Evolutionary conservation across 2,797 vertebrate genomes (phyloP), one percentile per base, ranked within the genome.

Genomic region (Erethizon dorsatum): DNA sequence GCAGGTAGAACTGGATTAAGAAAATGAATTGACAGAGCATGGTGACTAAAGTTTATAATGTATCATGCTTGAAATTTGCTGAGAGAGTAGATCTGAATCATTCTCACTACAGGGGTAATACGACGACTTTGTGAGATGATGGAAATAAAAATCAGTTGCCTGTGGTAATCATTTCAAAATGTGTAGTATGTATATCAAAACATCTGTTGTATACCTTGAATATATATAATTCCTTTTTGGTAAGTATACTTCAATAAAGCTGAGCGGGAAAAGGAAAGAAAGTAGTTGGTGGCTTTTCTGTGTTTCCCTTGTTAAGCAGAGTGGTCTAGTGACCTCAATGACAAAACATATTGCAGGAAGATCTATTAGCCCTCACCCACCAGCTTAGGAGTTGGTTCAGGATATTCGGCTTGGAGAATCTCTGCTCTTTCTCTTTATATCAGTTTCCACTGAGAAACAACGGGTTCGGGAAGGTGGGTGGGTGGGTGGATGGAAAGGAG

Each of bases 41-140:
- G 45, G 47, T 63, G n/a, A 88, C n/a, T 52, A 24, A 31, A 57
- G 15, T 93, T 79, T 71, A 50, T 71, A 45, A 50, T 22, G 14
- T 69, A 47, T 83, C 31, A 14, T 83, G 20, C 20, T 86, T 28
- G 28, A 90, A 94, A 79, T 86, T 86, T 90, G 45, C 82, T 54
- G 26, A 31, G 33, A 83, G 65, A 79, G 20, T 71, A 71, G 41
- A 79, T 52, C 26, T 90, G 85, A 41, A 69, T 20, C 61, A 24
- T 90, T 85, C 41, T 79, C 6, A 41, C 54, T 8, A 59, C 4
- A 37, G 37, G 8, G 26, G 59, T 28, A 13, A 26, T 24, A 24
- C 37, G 22, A 6, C n/a, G 20, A 57, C 22, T 41, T 18, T 83
- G 47, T 37, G 7, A 83, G 45, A 24, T 83, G 69, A n/a, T n/a